phyloP scores from a whole-genome alignment of 2,113 vertebrate genomes.

The Choloepus hoffmanni region DNA sequence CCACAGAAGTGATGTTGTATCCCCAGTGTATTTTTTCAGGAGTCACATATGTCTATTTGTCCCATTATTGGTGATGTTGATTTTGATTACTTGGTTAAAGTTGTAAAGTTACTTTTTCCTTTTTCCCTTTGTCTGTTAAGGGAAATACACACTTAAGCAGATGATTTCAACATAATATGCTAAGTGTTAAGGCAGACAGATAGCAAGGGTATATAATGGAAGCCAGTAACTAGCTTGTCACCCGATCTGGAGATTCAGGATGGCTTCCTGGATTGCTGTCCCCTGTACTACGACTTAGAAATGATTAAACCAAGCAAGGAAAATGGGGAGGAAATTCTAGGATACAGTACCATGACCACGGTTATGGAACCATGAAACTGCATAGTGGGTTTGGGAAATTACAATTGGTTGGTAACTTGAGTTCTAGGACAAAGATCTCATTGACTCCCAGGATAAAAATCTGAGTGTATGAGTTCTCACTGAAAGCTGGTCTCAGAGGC shows the following conservation, averaged over 20 bases:
- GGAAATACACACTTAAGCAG: background rate
- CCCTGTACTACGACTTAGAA: background rate
- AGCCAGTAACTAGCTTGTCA: background rate
- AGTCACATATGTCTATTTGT: background rate
- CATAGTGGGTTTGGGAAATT: background rate
- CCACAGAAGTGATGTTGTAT: background rate
- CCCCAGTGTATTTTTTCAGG: fast-evolving
- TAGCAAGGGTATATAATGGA: background rate
- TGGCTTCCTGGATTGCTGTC: background rate
- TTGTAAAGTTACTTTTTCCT: background rate
- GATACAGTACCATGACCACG: background rate
- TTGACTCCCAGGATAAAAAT: background rate
- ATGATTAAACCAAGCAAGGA: background rate
- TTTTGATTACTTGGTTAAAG: background rate
- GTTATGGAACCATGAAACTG: background rate
- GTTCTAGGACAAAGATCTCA: background rate
- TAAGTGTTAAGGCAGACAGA: background rate
- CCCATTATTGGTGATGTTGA: background rate
- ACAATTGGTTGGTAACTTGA: background rate
- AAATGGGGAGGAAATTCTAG: background rate
- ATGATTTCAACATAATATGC: background rate
- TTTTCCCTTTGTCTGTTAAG: conserved; percentile 3
- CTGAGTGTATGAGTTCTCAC: background rate
- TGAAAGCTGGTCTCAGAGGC: background rate
- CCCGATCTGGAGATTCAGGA: background rate